phyloP scores from a whole-genome alignment of 2,113 vertebrate species.

The Formicarius rufipectus region DNA sequence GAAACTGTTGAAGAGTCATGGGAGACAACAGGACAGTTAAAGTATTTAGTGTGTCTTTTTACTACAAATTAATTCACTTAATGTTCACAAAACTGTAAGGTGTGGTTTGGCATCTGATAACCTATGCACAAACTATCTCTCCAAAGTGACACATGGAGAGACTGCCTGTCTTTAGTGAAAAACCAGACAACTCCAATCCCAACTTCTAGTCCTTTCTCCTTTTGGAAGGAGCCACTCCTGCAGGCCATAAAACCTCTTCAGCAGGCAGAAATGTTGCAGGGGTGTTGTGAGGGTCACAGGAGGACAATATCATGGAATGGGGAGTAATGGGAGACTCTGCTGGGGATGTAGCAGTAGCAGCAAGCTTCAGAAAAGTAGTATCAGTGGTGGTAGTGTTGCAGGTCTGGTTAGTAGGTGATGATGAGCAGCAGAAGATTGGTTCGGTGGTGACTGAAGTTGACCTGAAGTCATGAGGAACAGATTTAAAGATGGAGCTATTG shows the following conservation, averaged over 20 bases:
- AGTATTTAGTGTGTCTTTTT: not conserved
- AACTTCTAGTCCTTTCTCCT: not conserved
- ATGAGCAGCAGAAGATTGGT: not conserved
- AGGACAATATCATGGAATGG: accelerated
- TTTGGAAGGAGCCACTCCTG: not conserved
- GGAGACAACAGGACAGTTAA: not conserved
- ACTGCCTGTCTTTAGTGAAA: not conserved
- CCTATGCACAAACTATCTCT: not conserved
- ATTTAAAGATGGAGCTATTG: not conserved
- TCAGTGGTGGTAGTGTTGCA: not conserved
- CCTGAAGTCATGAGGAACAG: not conserved
- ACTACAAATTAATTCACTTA: not conserved
- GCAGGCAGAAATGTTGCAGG: not conserved
- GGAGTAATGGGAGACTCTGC: not conserved
- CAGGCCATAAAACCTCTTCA: not conserved
- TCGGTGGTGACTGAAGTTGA: not conserved
- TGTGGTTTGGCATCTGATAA: not conserved
- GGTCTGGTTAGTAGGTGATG: not conserved
- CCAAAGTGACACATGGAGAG: not conserved
- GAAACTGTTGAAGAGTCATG: not conserved
- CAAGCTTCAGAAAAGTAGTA: not conserved
- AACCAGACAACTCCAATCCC: not conserved
- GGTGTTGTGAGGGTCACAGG: not conserved
- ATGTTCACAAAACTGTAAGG: not conserved
- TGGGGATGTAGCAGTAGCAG: not conserved